phyloP scores from a whole-genome alignment of 2,113 vertebrate genomes.

The Mus spicilegus region DNA sequence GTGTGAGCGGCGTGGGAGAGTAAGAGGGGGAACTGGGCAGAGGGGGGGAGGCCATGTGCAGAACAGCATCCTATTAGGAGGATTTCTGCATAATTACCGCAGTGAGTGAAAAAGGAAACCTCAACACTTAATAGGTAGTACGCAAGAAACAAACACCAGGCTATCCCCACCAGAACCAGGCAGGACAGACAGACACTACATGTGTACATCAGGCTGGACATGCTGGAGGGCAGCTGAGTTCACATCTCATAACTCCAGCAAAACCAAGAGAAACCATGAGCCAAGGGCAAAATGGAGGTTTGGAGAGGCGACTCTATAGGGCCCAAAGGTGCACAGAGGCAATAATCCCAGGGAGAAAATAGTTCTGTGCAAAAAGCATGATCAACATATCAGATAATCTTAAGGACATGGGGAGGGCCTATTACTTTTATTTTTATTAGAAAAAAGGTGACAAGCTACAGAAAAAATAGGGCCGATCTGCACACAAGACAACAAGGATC shows the following conservation, averaged over 20 bases:
- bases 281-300: not conserved
- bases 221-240: not conserved
- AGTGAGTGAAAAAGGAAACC: not conserved
- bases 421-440: not conserved
- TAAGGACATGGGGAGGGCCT: not conserved
- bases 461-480: not conserved
- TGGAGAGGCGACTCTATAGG: not conserved
- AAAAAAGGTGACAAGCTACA: slow-evolving; percentile 19
- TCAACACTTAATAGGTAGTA: not conserved
- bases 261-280: not conserved
- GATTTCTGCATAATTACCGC: not conserved
- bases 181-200: not conserved
- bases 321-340: not conserved
- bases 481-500: not conserved
- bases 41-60: too few species aligned
- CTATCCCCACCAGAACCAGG: not conserved
- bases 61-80: not conserved
- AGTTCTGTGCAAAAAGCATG: not conserved
- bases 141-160: not conserved
- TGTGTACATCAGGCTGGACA: not conserved
- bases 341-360: not conserved
- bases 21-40: not conserved
- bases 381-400: not conserved
- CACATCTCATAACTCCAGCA: not conserved
- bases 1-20: not conserved